Percentiles rank a stretch among this genome's conserved stretches.
Evolutionary conservation across 2,888 invertebrate genomes (phyloP).

Genomic region (Augiades crinisus): DNA sequence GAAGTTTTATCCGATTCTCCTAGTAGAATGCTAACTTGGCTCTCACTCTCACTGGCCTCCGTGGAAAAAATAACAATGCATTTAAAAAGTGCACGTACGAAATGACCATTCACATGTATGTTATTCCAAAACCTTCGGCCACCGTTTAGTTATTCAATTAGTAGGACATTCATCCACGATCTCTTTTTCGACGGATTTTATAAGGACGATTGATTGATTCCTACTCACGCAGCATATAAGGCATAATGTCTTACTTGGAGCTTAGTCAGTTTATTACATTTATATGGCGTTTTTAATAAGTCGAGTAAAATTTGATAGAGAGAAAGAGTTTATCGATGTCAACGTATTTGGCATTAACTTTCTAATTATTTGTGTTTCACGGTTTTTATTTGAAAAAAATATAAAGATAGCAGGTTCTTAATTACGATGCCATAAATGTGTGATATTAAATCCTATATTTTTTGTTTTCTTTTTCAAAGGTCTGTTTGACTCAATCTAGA

Average conservation of each 20-base stretch:
- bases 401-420: no score
- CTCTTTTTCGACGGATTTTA: not conserved
- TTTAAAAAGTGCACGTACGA: not conserved
- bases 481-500: no score
- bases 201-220: not conserved
- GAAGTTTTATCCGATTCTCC: not conserved
- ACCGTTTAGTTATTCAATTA: not conserved
- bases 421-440: no score
- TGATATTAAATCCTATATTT: no score
- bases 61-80: not conserved
- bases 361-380: not conserved
- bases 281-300: not conserved
- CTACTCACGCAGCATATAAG: not conserved
- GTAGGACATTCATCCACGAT: not conserved
- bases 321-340: not conserved
- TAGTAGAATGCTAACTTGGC: not conserved
- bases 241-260: not conserved
- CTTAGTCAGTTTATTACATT: not conserved
- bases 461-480: no score
- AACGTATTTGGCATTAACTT: not conserved
- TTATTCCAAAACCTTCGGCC: not conserved
- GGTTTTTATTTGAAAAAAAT: no score
- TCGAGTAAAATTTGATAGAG: not conserved
- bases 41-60: not conserved
- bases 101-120: not conserved